Percentiles rank a stretch among this genome's conserved stretches.
phyloP scores from a whole-genome alignment of 2,797 vertebrate species.

The Sternarchorhynchus goeldii region DNA sequence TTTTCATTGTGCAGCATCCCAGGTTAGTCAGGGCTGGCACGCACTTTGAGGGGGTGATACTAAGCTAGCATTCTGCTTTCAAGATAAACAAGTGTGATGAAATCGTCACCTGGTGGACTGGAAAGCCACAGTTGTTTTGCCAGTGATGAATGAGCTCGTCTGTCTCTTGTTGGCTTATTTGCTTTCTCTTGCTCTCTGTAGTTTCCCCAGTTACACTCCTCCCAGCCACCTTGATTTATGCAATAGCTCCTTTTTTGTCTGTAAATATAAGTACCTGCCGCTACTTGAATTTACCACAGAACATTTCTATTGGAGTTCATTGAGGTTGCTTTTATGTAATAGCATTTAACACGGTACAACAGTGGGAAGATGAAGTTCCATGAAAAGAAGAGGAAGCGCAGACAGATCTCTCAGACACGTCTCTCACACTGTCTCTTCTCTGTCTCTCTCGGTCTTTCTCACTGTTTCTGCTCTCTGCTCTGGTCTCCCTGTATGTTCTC shows the following conservation, averaged over 20 bases:
- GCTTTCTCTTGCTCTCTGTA: slow-evolving; percentile 40
- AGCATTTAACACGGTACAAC: background rate
- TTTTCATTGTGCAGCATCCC: slow-evolving; percentile 31
- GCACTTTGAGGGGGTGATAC: slow-evolving; percentile 14
- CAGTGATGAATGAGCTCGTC: slow-evolving; percentile 63
- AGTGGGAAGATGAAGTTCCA: background rate
- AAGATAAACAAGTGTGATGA: slow-evolving; percentile 53
- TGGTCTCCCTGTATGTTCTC: background rate
- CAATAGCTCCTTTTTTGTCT: slow-evolving; percentile 37
- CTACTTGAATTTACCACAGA: slow-evolving; percentile 16
- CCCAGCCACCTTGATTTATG: slow-evolving; percentile 34
- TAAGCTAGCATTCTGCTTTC: slow-evolving; percentile 37
- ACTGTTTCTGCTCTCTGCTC: background rate
- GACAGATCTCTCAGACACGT: background rate
- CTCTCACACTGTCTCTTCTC: background rate
- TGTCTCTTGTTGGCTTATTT: slow-evolving; percentile 51
- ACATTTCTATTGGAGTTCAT: slow-evolving; percentile 24
- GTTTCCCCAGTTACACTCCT: slow-evolving; percentile 26
- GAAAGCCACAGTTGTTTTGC: slow-evolving; percentile 49
- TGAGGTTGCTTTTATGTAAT: background rate
- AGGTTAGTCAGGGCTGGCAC: background rate
- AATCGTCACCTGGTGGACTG: slow-evolving; percentile 39
- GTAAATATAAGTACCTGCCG: background rate
- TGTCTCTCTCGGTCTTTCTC: background rate
- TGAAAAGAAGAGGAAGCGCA: background rate